Percentiles rank a stretch among this genome's conserved stretches.
These are phyloP conservation scores for Ceratina australensis DNA, from an alignment of 1,140 invertebrate species.

Conservation along the genomic window DNA sequence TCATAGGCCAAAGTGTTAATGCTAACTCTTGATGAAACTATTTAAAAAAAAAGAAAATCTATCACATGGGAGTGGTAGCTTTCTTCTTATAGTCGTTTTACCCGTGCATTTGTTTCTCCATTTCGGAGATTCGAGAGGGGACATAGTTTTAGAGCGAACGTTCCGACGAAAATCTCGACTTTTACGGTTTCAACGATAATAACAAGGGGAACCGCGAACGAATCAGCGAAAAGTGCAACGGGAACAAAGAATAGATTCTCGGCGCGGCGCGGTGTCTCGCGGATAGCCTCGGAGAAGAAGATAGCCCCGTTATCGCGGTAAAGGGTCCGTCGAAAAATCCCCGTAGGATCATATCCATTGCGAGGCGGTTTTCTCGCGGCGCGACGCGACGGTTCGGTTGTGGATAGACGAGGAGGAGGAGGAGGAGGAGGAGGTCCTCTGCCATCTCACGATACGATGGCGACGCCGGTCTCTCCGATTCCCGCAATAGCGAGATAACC, in stretches of 20 bases:
- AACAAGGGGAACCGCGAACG: constrained; percentile 16
- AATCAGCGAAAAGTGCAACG: constrained; percentile 15
- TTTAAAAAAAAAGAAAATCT: no score
- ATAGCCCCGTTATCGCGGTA: constrained; percentile 36
- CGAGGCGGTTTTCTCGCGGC: constrained; percentile 54
- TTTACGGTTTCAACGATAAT: constrained; percentile 33
- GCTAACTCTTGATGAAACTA: no score
- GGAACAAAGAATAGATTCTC: constrained; percentile 33
- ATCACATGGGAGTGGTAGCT: no score
- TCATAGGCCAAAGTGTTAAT: no score
- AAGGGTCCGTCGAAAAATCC: constrained; percentile 38
- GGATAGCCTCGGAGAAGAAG: constrained; percentile 10
- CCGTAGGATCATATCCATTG: constrained; percentile 45
- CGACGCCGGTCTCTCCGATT: constrained; percentile 48
- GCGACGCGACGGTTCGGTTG: constrained; percentile 1
- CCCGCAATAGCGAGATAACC: constrained; percentile 69
- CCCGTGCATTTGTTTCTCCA: no score
- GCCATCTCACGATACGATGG: constrained; percentile 58
- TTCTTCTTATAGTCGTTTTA: no score
- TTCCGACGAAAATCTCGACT: constrained; percentile 11
- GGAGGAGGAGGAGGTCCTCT: constrained; percentile 57
- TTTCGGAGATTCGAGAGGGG: constrained; percentile 1
- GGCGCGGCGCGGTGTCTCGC: constrained; percentile 4
- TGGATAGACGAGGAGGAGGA: background rate
- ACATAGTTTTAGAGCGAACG: background rate